These are phyloP conservation scores for Acrossocheilus wenchowensis DNA, from an alignment of 2,797 vertebrate species.

Conservation along the genomic window DNA sequence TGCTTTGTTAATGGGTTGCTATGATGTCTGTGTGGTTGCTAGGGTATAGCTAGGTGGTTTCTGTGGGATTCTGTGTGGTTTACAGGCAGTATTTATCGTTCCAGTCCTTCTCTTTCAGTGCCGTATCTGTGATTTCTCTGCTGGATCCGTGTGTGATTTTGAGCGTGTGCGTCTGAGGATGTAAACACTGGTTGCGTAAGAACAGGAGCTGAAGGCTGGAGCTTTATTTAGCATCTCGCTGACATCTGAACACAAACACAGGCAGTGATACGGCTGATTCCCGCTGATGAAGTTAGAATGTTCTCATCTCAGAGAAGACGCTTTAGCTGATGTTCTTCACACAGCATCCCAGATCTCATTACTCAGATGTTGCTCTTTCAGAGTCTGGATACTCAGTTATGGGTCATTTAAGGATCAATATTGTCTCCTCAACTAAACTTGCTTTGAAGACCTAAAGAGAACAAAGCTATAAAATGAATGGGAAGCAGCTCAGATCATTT, in stretches of 20 bases:
- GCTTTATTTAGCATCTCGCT: constrained; percentile 27
- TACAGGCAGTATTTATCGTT: too few relatives aligned
- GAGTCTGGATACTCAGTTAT: not conserved
- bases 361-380: not conserved
- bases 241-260: constrained; percentile 15
- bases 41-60: not conserved
- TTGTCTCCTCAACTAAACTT: not conserved
- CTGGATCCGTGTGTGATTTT: too few relatives aligned
- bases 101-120: too few relatives aligned
- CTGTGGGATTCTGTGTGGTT: too few relatives aligned
- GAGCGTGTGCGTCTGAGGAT: not conserved
- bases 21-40: not conserved
- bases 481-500: not conserved
- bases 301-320: not conserved
- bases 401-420: not conserved
- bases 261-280: not conserved
- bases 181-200: constrained; percentile 39
- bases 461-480: not conserved
- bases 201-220: not conserved
- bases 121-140: not conserved
- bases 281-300: not conserved
- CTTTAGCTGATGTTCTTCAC: not conserved
- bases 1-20: not conserved
- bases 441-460: not conserved
- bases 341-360: not conserved